Evolutionary conservation across 2,888 invertebrate species (phyloP), one percentile per base, ranked within the genome.

Genomic region (Diaphora mendica): DNA sequence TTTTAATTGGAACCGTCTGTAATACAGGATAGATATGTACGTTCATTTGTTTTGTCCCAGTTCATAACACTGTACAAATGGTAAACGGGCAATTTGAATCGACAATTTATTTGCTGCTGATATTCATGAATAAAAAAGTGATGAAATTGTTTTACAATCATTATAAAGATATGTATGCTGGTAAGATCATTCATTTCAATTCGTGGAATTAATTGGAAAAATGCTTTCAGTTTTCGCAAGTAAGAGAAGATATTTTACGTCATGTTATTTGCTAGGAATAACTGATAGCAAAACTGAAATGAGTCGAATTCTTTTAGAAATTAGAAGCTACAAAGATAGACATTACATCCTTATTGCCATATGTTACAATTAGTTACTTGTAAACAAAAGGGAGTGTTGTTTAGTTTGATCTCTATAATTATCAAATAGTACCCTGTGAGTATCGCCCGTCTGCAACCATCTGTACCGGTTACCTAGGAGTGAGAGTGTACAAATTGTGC

Each of bases 1-100:
- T 88, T 89, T 90, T 91, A 91, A 91, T 91, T 89, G 90, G 85
- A 77, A 77, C 75, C 84, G 83, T 85, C 88, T 87, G 86, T 89
- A 89, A 88, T 87, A 84, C 85, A 82, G 85, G 82, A 78, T 77
- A 78, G 66, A 79, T 79, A 55, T 55, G 51, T 55, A 77, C 78
- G 83, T 88, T 87, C 83, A 87, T 90, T 88, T 88, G 88, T 89
- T 88, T 87, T 89, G 87, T 88, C 84, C 85, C 86, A 86, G 86
- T 85, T 85, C 86, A 72, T 69, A 79, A 76, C 72, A 72, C 68
- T 77, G 70, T 72, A 73, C 62, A 39, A 23, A n/a, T 26, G 17
- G 35, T 55, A 73, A 0, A 73, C 68, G 73, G 30, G 68, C 73
- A 68, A 69, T n/a, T 73, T 69, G 30, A 30, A 20, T 11, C 17